phyloP scores from a whole-genome alignment of 2,888 invertebrate genomes.

The Cryptosula pallasiana region DNA sequence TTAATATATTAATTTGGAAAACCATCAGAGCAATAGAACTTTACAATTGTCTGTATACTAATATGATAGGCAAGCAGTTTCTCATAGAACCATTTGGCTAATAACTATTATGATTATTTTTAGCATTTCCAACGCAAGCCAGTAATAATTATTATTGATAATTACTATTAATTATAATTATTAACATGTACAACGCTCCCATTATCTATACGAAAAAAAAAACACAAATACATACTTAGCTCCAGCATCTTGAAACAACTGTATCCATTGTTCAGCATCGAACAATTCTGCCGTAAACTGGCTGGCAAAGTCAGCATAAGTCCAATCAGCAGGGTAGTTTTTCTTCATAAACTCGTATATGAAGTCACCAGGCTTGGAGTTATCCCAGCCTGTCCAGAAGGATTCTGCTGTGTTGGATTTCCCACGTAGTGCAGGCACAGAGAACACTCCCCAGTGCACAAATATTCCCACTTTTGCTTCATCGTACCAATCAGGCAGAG shows the following conservation, averaged over 20 bases:
- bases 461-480: slow-evolving; percentile 55
- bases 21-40: no score
- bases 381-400: slow-evolving; percentile 77
- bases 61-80: no score
- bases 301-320: slow-evolving; percentile 84
- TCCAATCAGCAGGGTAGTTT: slow-evolving; percentile 76
- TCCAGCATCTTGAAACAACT: slow-evolving; percentile 73
- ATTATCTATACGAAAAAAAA: no score
- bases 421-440: slow-evolving; percentile 46
- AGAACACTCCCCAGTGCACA: slow-evolving; percentile 56
- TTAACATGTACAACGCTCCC: no score
- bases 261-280: slow-evolving; percentile 75
- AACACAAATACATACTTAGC: slow-evolving; percentile 64
- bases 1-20: no score
- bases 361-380: slow-evolving; percentile 31
- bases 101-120: no score
- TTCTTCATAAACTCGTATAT: slow-evolving; percentile 67
- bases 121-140: no score
- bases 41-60: no score
- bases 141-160: no score
- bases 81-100: no score
- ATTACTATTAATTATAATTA: no score
- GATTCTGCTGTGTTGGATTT: slow-evolving; percentile 63
- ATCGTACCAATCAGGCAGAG: slow-evolving; percentile 55
- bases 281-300: slow-evolving; percentile 81